Conservation (phyloP, 2,113 vertebrate genomes). For the Semnornis frantzii region DNA sequence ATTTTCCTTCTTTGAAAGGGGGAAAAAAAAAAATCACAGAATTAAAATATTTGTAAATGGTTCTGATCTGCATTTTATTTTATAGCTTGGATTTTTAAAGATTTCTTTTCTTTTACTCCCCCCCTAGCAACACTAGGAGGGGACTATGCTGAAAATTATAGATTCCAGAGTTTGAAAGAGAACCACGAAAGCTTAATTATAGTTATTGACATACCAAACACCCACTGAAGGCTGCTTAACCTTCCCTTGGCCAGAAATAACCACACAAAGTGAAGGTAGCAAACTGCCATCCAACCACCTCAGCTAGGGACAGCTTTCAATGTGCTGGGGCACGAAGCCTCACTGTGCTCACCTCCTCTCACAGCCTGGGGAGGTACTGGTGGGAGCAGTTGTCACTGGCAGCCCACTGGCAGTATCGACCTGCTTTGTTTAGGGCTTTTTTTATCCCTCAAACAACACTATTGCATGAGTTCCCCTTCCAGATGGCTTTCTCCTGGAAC, state of each 20-base stretch:
- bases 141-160: conserved; percentile 47
- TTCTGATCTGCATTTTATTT: conserved; percentile 50
- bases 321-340: conserved; percentile 54
- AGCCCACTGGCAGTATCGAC: background rate
- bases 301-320: conserved; percentile 64
- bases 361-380: background rate
- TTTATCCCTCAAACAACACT: background rate
- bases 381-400: background rate
- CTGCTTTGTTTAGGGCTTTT: background rate
- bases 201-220: conserved; percentile 50
- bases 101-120: background rate
- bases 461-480: background rate
- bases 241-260: conserved; percentile 83
- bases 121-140: background rate
- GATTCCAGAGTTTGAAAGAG: conserved; percentile 4
- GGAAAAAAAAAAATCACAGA: background rate
- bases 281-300: conserved; percentile 77
- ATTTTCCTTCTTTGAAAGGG: background rate
- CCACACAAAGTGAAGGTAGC: conserved; percentile 72
- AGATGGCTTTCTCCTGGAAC: background rate
- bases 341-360: conserved; percentile 46
- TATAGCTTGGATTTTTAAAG: conserved; percentile 44
- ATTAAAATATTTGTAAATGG: conserved; percentile 62
- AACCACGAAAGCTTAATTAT: conserved; percentile 57
- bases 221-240: conserved; percentile 67